Base-by-base conservation (phyloP, 2,888 invertebrate species). In the Nephrotoma flavescens region DNA sequence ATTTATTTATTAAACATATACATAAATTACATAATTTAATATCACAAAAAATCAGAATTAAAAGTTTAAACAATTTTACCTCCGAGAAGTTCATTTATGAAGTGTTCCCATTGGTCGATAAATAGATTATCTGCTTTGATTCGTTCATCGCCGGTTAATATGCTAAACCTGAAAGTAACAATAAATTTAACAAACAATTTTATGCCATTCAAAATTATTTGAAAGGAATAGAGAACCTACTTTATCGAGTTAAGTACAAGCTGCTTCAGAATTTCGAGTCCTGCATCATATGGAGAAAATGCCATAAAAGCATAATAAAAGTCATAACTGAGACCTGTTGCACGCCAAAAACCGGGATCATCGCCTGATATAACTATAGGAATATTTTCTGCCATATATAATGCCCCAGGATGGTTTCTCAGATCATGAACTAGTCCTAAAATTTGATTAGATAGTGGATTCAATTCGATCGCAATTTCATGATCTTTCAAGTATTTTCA, bases 281-380 rank as follows among this genome's bases (percentile, higher is more conserved):
- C 95, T 0, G 93, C 92, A 86, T 92, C 90, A 44, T 91, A 90
- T 1, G 94, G 93, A 85, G 94, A 93, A 89, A 95, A 92, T 4
- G 93, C 94, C 93, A 95, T 93, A 88, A 95, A 95, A 0, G 93
- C 93, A 89, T 94, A 92, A 89, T 95, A 95, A 89, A 94, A 94
- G 89, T 95, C 95, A 89, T 94, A 94, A 88, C 94, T 94, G 0
- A 95, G 89, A 0, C 92, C 94, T 57, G 91, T 92, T 0, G 93
- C 92, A 44, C 92, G 93, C 95, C 94, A 95, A 12, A 94, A 92
- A 0, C 94, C 93, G 0, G 95, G 95, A 90, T 95, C 95, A 90
- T 95, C 95, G 87, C 88, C 95, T 41, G 94, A 93, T 71, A 95
- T 92, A 0, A 95, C 94, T 0, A 95, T 90, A 0, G 95, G 94